Evolutionary conservation across 2,888 invertebrate genomes (phyloP).

Genomic region (Platypus cylindrus): DNA sequence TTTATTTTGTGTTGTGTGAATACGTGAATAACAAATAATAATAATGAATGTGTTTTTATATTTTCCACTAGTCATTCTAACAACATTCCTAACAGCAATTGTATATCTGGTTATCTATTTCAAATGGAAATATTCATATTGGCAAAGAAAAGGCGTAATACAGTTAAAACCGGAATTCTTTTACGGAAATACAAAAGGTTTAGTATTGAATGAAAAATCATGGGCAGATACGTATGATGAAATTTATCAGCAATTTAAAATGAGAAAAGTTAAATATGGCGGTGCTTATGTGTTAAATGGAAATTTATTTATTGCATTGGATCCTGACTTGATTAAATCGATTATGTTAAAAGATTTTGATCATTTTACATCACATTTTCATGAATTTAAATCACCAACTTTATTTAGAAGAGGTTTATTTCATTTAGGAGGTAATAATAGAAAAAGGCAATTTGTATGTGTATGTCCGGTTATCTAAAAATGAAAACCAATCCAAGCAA

Average conservation of each 20-base stretch:
- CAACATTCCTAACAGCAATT: no score
- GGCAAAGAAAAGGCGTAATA: slow-evolving; percentile 10
- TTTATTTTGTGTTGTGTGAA: no score
- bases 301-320: slow-evolving; percentile 17
- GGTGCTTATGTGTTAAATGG: slow-evolving; percentile 18
- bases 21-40: no score
- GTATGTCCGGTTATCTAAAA: no score
- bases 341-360: slow-evolving; percentile 28
- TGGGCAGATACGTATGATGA: not conserved
- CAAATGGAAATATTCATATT: slow-evolving; percentile 11
- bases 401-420: no score
- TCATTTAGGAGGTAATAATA: not conserved
- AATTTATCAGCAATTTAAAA: slow-evolving; percentile 5
- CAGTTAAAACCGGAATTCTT: slow-evolving; percentile 11
- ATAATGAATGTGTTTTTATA: no score
- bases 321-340: slow-evolving; percentile 25
- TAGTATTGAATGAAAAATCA: not conserved
- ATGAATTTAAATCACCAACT: slow-evolving; percentile 1
- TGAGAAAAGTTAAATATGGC: slow-evolving; percentile 11
- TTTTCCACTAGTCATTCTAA: no score
- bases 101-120: slow-evolving; percentile 4
- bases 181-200: slow-evolving; percentile 10
- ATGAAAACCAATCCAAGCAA: no score
- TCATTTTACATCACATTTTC: slow-evolving; percentile 24
- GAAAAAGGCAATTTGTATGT: no score